Conservation (phyloP, 2,888 invertebrate species). For the Dicroscelio sp. region DNA sequence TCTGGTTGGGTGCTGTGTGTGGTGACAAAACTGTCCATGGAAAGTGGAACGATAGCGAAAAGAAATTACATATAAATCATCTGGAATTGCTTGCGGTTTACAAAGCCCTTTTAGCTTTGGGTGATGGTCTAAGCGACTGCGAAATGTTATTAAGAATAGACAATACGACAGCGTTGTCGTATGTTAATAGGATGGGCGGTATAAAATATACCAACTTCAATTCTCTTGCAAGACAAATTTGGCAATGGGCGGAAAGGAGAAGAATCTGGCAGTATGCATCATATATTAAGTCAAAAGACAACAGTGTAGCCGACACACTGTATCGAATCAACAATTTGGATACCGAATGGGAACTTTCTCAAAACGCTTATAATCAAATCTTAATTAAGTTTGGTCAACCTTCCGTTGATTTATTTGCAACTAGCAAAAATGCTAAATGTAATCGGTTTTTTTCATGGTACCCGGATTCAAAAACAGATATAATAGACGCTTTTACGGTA, state of each 20-base stretch:
- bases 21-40: slow-evolving; percentile 45
- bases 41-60: slow-evolving; percentile 56
- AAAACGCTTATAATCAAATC: not conserved
- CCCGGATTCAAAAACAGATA: not conserved
- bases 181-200: slow-evolving; percentile 27
- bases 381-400: not conserved
- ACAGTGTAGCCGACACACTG: slow-evolving; percentile 56
- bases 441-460: not conserved
- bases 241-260: slow-evolving; percentile 1
- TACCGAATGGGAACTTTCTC: slow-evolving; percentile 3
- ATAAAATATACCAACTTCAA: slow-evolving; percentile 13
- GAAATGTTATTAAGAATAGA: slow-evolving; percentile 28
- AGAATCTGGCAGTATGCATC: slow-evolving; percentile 39
- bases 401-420: not conserved
- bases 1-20: slow-evolving; percentile 69
- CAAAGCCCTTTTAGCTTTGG: slow-evolving; percentile 67
- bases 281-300: slow-evolving; percentile 62
- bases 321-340: not conserved
- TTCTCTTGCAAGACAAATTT: not conserved
- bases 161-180: slow-evolving; percentile 68
- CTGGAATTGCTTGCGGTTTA: slow-evolving; percentile 43
- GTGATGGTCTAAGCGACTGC: slow-evolving; percentile 15
- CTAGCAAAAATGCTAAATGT: not conserved
- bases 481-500: not conserved
- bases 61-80: slow-evolving; percentile 42